A percentile compares a stretch with the other conserved stretches of the same genome.
Conservation (phyloP, 2,888 invertebrate genomes). For the Limnephilus rhombicus region DNA sequence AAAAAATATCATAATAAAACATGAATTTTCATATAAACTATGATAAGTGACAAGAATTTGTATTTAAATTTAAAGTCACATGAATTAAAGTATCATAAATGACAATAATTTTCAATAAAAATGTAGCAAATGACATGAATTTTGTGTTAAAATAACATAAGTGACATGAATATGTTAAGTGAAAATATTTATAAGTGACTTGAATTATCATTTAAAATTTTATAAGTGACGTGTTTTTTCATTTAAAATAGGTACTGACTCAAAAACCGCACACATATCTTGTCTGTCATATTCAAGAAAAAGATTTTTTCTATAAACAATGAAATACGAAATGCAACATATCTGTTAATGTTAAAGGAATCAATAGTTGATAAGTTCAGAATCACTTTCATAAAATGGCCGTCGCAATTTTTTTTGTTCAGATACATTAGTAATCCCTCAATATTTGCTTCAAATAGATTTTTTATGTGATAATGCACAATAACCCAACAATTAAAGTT, state of each 20-base stretch:
- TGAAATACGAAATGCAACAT: background rate
- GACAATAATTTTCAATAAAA: background rate
- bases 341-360: background rate
- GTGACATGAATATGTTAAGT: too few relatives aligned
- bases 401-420: background rate
- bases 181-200: too few relatives aligned
- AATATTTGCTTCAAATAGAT: background rate
- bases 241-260: background rate
- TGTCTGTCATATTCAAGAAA: background rate
- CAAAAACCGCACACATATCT: background rate
- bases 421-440: background rate
- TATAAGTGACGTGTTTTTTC: background rate
- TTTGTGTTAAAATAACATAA: background rate
- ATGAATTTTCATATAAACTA: background rate
- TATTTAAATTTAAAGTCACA: too few relatives aligned
- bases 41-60: background rate
- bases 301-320: constrained; percentile 1
- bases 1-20: background rate
- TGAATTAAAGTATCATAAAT: too few relatives aligned
- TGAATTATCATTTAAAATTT: too few relatives aligned
- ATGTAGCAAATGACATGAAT: background rate
- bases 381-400: background rate
- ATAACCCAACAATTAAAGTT: background rate
- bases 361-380: background rate
- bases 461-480: background rate